Percentiles rank a stretch among this genome's conserved stretches.
Evolutionary conservation across 2,113 vertebrate species (phyloP).

Genomic region (Gobio gobio): DNA sequence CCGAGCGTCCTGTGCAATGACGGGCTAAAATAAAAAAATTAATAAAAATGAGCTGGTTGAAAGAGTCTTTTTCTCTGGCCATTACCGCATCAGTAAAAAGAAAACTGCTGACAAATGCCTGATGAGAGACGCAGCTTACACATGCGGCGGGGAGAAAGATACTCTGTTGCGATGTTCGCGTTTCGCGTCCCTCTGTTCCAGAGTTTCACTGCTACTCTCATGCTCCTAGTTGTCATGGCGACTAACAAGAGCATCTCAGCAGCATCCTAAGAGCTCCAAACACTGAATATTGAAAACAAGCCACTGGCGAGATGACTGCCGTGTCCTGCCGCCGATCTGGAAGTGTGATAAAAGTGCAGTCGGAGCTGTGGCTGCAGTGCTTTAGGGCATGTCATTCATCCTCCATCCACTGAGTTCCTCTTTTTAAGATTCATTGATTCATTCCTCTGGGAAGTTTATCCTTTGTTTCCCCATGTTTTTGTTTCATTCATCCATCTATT

Average conservation of each 20-base stretch:
- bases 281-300: constrained; percentile 50
- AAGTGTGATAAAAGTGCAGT: constrained; percentile 26
- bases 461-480: constrained; percentile 1
- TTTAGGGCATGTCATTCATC: constrained; percentile 39
- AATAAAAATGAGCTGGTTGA: neutral
- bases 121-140: constrained; percentile 11
- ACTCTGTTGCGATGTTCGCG: constrained; percentile 25
- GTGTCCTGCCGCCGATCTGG: constrained; percentile 31
- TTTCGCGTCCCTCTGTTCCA: constrained; percentile 20
- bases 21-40: constrained; percentile 2
- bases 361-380: constrained; percentile 12
- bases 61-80: constrained; percentile 6
- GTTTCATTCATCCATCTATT: neutral
- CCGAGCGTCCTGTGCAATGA: neutral
- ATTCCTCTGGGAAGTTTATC: constrained; percentile 8
- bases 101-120: constrained; percentile 58
- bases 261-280: constrained; percentile 50
- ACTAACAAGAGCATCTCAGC: constrained; percentile 56
- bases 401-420: constrained; percentile 6
- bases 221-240: constrained; percentile 60
- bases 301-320: constrained; percentile 34
- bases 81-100: constrained; percentile 13
- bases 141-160: constrained; percentile 1
- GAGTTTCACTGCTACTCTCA: constrained; percentile 46
- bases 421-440: constrained; percentile 13